Base-by-base conservation (phyloP, 2,797 vertebrate genomes). In the Melanotaenia nigrans region DNA sequence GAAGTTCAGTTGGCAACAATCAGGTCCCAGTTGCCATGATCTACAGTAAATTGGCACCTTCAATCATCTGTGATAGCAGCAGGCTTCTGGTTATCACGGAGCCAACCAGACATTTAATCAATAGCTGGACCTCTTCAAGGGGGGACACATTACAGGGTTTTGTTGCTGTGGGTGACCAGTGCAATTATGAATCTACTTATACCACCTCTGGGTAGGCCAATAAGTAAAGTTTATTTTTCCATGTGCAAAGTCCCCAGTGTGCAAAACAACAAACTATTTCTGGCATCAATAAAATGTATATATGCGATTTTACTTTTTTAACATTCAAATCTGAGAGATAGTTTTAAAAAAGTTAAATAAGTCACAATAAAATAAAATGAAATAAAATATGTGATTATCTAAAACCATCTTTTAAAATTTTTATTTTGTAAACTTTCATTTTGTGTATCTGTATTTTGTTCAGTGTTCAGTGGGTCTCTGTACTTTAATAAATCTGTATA, bases 61-160 rank as follows among this genome's bases (percentile, higher is more conserved):
- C 51, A 66, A 68, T 60, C 1, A 10, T 59, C 57, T 70, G 71
- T 32, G 56, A 87, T 73, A 68, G 57, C 64, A 71, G 79, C 77
- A 59, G 54, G 69, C 61, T 59, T 54, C 32, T 68, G 79, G 65
- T 78, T 61, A 65, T 55, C 0, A 24, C 49, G 49, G 67, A 84
- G 64, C 57, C 11, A 3, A 79, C 65, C 75, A 82, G 84, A 87
- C 85, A 76, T 87, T 82, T 85, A 87, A 90, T 94, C 93, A 85
- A 93, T 92, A 85, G 5, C 61, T 87, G 72, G 70, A 87, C 73
- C 67, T 81, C 68, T 67, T 77, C 40, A 70, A 65, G 38, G 33
- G 3, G 9, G 79, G 77, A 85, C 79, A 75, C 64, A 11, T 54
- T 77, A 81, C 74, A 77, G 57, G 54, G 68, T 74, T 65, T 63